Percentiles rank a stretch among this genome's conserved stretches.
phyloP scores from a whole-genome alignment of 2,113 vertebrate genomes.

The Phaetusa simplex region DNA sequence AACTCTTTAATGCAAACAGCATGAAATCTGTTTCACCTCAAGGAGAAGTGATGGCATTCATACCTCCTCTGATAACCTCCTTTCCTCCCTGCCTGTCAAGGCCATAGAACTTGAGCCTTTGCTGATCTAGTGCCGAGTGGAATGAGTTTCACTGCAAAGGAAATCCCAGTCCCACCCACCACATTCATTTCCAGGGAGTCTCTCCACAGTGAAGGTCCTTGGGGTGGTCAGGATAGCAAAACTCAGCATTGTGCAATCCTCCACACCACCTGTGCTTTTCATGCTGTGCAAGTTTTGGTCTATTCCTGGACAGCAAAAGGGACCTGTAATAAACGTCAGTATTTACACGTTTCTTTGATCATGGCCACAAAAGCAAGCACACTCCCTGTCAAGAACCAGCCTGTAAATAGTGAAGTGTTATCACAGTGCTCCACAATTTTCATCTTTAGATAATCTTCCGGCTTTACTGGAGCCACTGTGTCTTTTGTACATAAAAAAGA shows the following conservation, averaged over 20 bases:
- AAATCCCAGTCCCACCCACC: background rate
- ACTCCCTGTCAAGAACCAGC: background rate
- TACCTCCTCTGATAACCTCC: background rate
- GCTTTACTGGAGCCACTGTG: background rate
- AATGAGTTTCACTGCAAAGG: background rate
- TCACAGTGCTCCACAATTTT: background rate
- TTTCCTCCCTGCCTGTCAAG: background rate
- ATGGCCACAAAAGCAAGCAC: background rate
- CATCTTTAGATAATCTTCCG: background rate
- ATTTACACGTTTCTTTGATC: background rate
- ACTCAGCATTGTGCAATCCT: accelerated
- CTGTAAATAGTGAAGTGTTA: background rate
- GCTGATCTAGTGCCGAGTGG: background rate
- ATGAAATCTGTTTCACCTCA: background rate
- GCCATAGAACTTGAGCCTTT: background rate
- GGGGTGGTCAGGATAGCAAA: background rate
- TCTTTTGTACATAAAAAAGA: background rate
- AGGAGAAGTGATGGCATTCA: background rate
- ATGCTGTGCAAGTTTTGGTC: background rate
- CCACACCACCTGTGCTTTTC: background rate
- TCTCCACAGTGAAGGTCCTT: background rate
- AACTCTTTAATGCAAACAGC: background rate
- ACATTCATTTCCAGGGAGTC: background rate
- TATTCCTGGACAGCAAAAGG: background rate
- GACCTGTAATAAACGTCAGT: background rate